phyloP scores from a whole-genome alignment of 1,140 invertebrate species.

The Atta texana region DNA sequence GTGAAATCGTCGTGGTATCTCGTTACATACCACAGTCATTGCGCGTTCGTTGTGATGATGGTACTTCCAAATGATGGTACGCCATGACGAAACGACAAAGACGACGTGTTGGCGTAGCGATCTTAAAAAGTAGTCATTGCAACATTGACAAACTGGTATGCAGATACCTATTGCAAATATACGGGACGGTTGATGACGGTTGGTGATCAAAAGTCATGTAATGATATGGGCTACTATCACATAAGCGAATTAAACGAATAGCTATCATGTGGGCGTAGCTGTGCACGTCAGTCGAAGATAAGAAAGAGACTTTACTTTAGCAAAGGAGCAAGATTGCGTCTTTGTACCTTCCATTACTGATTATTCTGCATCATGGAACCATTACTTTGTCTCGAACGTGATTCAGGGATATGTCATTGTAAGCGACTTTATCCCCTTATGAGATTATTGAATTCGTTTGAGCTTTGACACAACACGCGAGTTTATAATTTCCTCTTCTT shows the following conservation, averaged over 20 bases:
- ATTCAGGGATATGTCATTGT: slow-evolving; percentile 48
- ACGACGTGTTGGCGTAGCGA: slow-evolving; percentile 31
- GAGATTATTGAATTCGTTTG: slow-evolving; percentile 53
- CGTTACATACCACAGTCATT: slow-evolving; percentile 70
- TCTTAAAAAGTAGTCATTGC: slow-evolving; percentile 70
- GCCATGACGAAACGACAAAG: slow-evolving; percentile 31
- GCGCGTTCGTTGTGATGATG: slow-evolving; percentile 21
- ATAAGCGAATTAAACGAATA: slow-evolving; percentile 73
- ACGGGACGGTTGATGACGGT: slow-evolving; percentile 79
- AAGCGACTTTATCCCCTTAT: slow-evolving; percentile 15
- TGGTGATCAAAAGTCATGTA: slow-evolving; percentile 84
- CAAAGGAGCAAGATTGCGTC: slow-evolving; percentile 49
- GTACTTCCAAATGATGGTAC: background rate
- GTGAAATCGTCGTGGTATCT: slow-evolving; percentile 72
- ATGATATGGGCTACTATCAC: slow-evolving; percentile 80
- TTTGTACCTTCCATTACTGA: slow-evolving; percentile 6
- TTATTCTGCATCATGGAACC: slow-evolving; percentile 19
- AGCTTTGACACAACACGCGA: slow-evolving; percentile 17
- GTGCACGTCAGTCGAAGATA: slow-evolving; percentile 59
- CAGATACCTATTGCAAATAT: slow-evolving; percentile 76
- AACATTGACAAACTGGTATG: slow-evolving; percentile 81
- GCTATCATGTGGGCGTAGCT: slow-evolving; percentile 79
- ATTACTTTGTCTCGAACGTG: slow-evolving; percentile 54
- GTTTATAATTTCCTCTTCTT: slow-evolving; percentile 7
- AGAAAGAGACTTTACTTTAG: slow-evolving; percentile 15